Evolutionary conservation across 2,113 vertebrate genomes (phyloP), one percentile per base, ranked within the genome.

Genomic region (Protobothrops flavoviridis): DNA sequence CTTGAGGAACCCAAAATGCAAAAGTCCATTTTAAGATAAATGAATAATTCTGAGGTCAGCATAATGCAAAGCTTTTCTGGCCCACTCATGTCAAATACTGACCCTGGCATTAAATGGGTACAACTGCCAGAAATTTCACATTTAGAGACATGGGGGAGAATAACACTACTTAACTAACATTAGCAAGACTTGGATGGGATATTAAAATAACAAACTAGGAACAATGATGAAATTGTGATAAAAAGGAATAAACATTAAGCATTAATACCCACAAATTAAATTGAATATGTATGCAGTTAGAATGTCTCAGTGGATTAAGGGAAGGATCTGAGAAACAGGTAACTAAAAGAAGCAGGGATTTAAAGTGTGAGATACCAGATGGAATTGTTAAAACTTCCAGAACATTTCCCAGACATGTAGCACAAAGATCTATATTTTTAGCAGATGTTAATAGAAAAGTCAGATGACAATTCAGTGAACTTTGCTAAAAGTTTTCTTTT

Each of bases 381-480:
- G 69, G 69, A 93, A 33, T 7, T 89, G 13, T 81, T 33, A 74
- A 52, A 17, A 61, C 64, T 92, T 15, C 48, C n/a, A 88, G 59
- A 57, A 81, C 56, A 50, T 24, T 52, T 52, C 61, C 91, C n/a
- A 9, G 8, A 9, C n/a, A 43, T 56, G 43, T 55, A 48, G 39
- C 33, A 85, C 20, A 21, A 57, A 45, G 12, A 57, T 89, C n/a
- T 57, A 74, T 64, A 33, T 74, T 43, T 57, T 92, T 90, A 85
- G 21, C 52, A 39, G 69, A 39, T 55, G 45, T 90, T 59, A 85
- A 90, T 90, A 90, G 61, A 93, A 3, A 61, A 15, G 26, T 90
- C 56, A 87, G 33, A 45, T 91, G 87, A 86, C 69, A 85, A 85
- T 91, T 94, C 45, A 12, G 74, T 94, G 89, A 92, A 91, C 61